Conservation (phyloP, 2,113 vertebrate genomes). For the Sinocyclocheilus maitianheensis region DNA sequence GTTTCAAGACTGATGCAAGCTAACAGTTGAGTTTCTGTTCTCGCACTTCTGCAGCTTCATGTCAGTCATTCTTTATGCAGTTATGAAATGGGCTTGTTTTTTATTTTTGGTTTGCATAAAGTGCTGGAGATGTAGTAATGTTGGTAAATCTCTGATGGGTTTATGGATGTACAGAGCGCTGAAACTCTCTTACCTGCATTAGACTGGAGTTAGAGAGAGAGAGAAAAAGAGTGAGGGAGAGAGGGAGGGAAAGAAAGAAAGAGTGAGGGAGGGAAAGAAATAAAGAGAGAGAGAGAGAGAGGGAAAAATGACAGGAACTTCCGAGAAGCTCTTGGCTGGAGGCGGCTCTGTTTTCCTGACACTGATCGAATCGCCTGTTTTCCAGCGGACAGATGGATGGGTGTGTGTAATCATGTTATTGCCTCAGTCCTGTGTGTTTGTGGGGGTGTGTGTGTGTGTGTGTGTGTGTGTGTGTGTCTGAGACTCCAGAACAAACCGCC, state of each 20-base stretch:
- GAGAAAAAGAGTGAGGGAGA: too few species aligned
- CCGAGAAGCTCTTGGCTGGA: constrained; percentile 39
- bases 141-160: too few species aligned
- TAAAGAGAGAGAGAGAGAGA: not conserved
- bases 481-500: constrained; percentile 58
- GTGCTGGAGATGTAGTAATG: too few species aligned
- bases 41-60: not conserved
- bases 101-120: too few species aligned
- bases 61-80: not conserved
- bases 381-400: not conserved
- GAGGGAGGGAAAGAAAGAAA: not conserved
- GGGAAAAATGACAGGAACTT: constrained; percentile 7
- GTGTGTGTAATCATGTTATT: constrained; percentile 11
- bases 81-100: not conserved
- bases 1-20: not conserved
- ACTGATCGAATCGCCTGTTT: constrained; percentile 27
- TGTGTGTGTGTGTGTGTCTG: not conserved
- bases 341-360: constrained; percentile 47
- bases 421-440: not conserved
- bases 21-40: too few species aligned
- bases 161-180: too few species aligned
- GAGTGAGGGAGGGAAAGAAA: too few species aligned
- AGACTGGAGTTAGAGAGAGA: too few species aligned
- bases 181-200: too few species aligned
- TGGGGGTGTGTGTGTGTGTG: constrained; percentile 2